Percentiles rank a stretch among this genome's conserved stretches.
phyloP scores from a whole-genome alignment of 1,140 invertebrate genomes.

The Scaptomyza hsui region DNA sequence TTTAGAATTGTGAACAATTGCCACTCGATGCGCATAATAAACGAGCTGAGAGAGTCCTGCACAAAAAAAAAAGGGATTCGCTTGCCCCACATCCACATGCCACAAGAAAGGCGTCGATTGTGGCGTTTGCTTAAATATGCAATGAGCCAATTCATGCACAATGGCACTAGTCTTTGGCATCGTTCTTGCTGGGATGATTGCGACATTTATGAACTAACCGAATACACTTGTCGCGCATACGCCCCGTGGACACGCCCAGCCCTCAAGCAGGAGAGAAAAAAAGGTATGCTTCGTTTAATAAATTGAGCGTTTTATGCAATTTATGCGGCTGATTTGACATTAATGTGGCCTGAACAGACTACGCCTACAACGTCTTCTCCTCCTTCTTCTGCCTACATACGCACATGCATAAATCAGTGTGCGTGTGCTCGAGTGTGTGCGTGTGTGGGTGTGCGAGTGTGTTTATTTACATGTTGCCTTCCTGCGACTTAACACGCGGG shows the following conservation, averaged over 20 bases:
- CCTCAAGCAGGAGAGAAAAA: not conserved
- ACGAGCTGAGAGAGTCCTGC: constrained; percentile 1
- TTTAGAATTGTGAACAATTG: constrained; percentile 60
- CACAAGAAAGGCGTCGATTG: constrained; percentile 46
- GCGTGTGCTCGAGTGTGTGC: constrained; percentile 12
- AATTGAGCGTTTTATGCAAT: constrained; percentile 81
- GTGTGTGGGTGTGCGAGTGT: constrained; percentile 34
- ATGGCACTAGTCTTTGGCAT: constrained; percentile 5
- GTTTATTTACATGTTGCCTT: constrained; percentile 72
- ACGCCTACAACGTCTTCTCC: not conserved
- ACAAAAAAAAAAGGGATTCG: constrained; percentile 46
- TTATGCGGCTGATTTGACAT: constrained; percentile 84
- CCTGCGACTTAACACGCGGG: constrained; percentile 39
- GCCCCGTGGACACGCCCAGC: constrained; percentile 45
- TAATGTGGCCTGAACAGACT: constrained; percentile 78
- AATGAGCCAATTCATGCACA: constrained; percentile 33
- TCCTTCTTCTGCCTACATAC: not conserved
- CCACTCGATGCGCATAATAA: constrained; percentile 43
- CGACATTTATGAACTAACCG: constrained; percentile 71
- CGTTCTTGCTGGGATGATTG: constrained; percentile 6
- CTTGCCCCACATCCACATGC: not conserved
- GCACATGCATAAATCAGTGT: constrained; percentile 52
- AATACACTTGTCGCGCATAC: constrained; percentile 69
- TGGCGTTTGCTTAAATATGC: constrained; percentile 53
- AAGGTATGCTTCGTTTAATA: constrained; percentile 72